Percentiles rank a stretch among this genome's conserved stretches.
These are phyloP conservation scores for Aphis craccivora DNA, from an alignment of 1,140 invertebrate genomes.

Conservation along the genomic window DNA sequence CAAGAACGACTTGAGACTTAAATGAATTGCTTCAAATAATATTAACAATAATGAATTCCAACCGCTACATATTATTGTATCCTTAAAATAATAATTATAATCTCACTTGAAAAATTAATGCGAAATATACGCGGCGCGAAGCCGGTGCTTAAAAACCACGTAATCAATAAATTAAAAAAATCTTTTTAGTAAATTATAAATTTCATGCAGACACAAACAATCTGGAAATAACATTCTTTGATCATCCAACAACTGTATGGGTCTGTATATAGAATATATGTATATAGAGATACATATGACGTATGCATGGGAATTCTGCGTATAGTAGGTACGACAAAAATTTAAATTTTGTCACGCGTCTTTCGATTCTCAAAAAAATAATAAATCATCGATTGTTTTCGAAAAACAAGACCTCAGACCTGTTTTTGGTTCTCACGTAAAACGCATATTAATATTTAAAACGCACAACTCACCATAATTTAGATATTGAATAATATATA, in stretches of 20 bases:
- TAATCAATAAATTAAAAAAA: background rate
- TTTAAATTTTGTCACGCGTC: conserved; percentile 18
- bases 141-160: background rate
- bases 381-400: background rate
- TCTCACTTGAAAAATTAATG: conserved; percentile 11
- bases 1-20: background rate
- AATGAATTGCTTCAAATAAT: conserved; percentile 13
- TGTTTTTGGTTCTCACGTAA: background rate
- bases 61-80: background rate
- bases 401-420: background rate
- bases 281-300: background rate
- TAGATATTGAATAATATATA: background rate
- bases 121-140: background rate
- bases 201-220: background rate
- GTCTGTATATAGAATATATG: background rate
- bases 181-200: background rate
- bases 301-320: background rate
- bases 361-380: background rate
- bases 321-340: background rate
- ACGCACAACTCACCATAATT: background rate
- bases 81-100: background rate
- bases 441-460: background rate
- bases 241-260: background rate
- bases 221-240: background rate
- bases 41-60: conserved; percentile 9